A percentile compares a stretch with the other conserved stretches of the same genome.
Evolutionary conservation across 2,888 invertebrate species (phyloP).

Genomic region (Chydorus sphaericus): DNA sequence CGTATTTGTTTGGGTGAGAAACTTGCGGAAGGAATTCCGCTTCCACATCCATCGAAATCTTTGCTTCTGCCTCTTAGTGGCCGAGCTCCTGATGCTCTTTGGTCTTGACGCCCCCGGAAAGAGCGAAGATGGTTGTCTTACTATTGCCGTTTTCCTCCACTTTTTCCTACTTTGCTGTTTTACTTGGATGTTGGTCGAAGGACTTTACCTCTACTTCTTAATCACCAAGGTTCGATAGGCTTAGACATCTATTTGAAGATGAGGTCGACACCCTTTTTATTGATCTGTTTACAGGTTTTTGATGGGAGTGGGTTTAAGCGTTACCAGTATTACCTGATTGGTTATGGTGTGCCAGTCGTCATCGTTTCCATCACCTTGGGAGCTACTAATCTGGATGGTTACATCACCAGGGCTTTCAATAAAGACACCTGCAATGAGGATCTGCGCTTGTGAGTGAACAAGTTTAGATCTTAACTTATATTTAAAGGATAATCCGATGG

Average conservation of each 20-base stretch:
- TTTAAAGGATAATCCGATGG: not conserved
- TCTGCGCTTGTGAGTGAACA: no score
- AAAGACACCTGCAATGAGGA: no score
- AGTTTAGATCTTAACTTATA: not conserved
- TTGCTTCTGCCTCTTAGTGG: not conserved
- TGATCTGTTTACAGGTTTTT: not conserved
- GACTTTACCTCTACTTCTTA: not conserved
- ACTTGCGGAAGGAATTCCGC: not conserved
- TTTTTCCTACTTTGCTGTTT: not conserved
- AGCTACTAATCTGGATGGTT: not conserved
- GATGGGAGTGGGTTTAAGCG: not conserved
- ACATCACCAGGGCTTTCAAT: not conserved
- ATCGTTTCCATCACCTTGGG: not conserved
- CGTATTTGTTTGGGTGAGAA: not conserved
- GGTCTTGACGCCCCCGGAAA: not conserved
- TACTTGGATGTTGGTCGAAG: not conserved
- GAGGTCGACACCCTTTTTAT: not conserved
- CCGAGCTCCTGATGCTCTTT: not conserved
- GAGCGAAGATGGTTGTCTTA: not conserved
- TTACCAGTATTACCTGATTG: not conserved
- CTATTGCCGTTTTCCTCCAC: not conserved
- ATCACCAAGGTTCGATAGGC: not conserved
- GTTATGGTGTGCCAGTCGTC: not conserved
- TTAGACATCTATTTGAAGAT: not conserved
- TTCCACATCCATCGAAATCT: not conserved